Base-by-base conservation (phyloP, 2,113 vertebrate genomes). In the Apeltes quadracus region DNA sequence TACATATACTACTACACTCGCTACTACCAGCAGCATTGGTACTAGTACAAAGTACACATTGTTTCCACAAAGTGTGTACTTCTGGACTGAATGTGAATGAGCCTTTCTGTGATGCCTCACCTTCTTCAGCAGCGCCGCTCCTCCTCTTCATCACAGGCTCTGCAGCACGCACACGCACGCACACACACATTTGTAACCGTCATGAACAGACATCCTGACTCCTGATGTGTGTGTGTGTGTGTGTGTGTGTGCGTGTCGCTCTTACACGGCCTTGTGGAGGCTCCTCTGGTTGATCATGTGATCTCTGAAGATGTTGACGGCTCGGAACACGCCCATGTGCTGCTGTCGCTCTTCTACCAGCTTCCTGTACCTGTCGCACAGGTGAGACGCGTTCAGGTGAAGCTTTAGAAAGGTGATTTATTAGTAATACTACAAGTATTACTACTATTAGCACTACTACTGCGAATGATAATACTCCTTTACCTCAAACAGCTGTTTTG, bases 251-350 rank as follows among this genome's bases (percentile, higher is more conserved):
- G 32, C 7, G 32, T 34, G 32, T 5, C 32, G 32, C 3, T 39
- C 78, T 82, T 66, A 81, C 78, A 69, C 20, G 1, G 56, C n/a
- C 41, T 61, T 61, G 79, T 78, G 50, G 73, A 84, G 38, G 7
- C n/a, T 58, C 58, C 57, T 82, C 79, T 82, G 76, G 1, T 67
- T 73, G 70, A 72, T 63, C 72, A 78, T 32, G 38, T 82, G 81
- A n/a, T 72, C 15, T 63, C 76, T 79, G 81, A 88, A 84, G 64
- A 88, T 32, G 72, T 55, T 61, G 16, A 84, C 18, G 59, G 82
- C 51, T 61, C 59, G 61, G 34, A 2, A 66, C 3, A 0, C 0
- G 3, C 82, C 59, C 50, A 79, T 58, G 9, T 57, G 29, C 1
- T 41, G 4, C 34, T 55, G 69, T 2, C 61, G 3, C 1, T 56